Conservation (phyloP, 2,888 invertebrate genomes). For the Electrophaes corylata region DNA sequence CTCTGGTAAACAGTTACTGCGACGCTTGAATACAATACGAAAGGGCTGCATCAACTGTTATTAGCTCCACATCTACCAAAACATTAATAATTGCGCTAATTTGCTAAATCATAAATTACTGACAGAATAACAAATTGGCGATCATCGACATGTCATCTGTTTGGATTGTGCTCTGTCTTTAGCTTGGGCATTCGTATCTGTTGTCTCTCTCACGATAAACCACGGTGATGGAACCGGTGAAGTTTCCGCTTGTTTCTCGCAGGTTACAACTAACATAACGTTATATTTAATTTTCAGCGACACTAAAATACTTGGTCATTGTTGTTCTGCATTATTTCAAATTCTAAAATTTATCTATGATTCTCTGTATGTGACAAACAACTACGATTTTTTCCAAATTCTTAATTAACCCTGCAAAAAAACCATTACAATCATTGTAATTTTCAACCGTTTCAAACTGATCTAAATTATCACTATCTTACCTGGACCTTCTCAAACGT, state of each 20-base stretch:
- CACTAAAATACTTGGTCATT: slow-evolving; percentile 27
- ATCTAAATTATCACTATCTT: background rate
- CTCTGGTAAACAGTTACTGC: background rate
- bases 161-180: slow-evolving; percentile 43
- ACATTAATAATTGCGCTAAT: slow-evolving; percentile 42
- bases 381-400: background rate
- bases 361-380: background rate
- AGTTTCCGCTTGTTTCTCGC: slow-evolving; percentile 24
- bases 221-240: slow-evolving; percentile 30
- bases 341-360: background rate
- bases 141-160: slow-evolving; percentile 76
- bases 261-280: slow-evolving; percentile 7
- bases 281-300: slow-evolving; percentile 12
- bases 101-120: slow-evolving; percentile 42
- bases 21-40: background rate
- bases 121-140: slow-evolving; percentile 47
- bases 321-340: slow-evolving; percentile 18
- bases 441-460: background rate
- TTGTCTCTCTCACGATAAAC: slow-evolving; percentile 31
- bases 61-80: slow-evolving; percentile 29
- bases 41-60: background rate
- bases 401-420: background rate
- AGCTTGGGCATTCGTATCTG: slow-evolving; percentile 46
- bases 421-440: background rate
- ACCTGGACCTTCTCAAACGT: too few relatives aligned